Evolutionary conservation across 2,113 vertebrate genomes (phyloP).

Genomic region (Crocuta crocuta): DNA sequence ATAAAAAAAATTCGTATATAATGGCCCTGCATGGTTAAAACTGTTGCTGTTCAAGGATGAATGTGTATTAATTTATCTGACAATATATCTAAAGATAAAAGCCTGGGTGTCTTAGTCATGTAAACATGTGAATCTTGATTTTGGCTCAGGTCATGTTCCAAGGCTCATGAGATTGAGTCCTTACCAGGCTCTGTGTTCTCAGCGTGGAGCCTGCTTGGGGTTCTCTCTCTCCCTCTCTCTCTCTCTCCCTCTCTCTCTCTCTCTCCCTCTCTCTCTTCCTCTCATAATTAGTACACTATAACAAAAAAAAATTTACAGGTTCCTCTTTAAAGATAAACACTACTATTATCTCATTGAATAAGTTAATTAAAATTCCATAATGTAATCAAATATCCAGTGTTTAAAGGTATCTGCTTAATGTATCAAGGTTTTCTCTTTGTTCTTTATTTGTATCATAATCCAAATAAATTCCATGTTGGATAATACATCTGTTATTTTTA

Average conservation of each 20-base stretch:
- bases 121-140: no score
- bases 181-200: no score
- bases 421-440: neutral
- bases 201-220: no score
- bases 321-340: neutral
- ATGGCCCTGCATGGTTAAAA: neutral
- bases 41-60: neutral
- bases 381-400: neutral
- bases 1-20: neutral
- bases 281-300: no score
- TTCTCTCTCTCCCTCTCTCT: no score
- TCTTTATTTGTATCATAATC: neutral
- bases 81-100: neutral
- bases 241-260: no score
- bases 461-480: neutral
- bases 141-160: no score
- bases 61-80: neutral
- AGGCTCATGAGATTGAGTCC: no score
- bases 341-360: neutral
- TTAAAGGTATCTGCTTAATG: neutral
- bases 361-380: neutral
- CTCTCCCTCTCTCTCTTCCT: no score
- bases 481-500: neutral
- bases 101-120: neutral
- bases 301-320: neutral